Evolutionary conservation across 2,113 vertebrate species (phyloP), one percentile per base, ranked within the genome.

Genomic region (Mola mola): DNA sequence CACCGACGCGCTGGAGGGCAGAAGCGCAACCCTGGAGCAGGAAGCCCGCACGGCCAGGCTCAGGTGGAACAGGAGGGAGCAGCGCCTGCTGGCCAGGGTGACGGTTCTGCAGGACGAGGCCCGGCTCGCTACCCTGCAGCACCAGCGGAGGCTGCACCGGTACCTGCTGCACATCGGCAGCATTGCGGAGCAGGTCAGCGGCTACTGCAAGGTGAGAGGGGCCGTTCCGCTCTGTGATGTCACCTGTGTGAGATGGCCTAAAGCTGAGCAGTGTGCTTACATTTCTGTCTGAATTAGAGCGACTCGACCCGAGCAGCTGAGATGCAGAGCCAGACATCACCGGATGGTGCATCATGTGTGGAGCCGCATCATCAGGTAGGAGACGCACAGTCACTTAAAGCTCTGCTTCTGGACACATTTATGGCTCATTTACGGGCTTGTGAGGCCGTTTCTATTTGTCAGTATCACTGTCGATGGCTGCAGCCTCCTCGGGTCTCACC

Each of bases 101-200:
- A 63, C 83, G 0, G 15, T 38, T 2, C 91, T 93, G 31, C 93
- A 94, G 87, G 91, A 75, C 86, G 75, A 93, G 88, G 91, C 90
- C 83, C 89, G 90, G 83, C 92, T 96, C 20, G 52, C 86, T 9
- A 91, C 91, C 16, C 89, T 91, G 37, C 62, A 77, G 76, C 88
- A 90, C 79, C 92, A 79, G 60, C 72, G 84, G 29, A 92, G 90
- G 46, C 87, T 93, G 71, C 62, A 90, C 16, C 87, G 67, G 31
- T 90, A 90, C 90, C 81, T 92, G 87, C 79, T 86, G 79, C 91
- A 86, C 82, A 80, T 88, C 77, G 73, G 70, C 87, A 79, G 65
- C 87, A 86, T 92, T 61, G 68, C 88, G 15, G 50, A 90, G 24
- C 89, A 91, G 80, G 73, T 85, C 20, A 78, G 42, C n/a, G 84